A percentile compares a stretch with the other conserved stretches of the same genome.
phyloP scores from a whole-genome alignment of 92 coral and sea anemone genomes.

The Phenganax marumi region DNA sequence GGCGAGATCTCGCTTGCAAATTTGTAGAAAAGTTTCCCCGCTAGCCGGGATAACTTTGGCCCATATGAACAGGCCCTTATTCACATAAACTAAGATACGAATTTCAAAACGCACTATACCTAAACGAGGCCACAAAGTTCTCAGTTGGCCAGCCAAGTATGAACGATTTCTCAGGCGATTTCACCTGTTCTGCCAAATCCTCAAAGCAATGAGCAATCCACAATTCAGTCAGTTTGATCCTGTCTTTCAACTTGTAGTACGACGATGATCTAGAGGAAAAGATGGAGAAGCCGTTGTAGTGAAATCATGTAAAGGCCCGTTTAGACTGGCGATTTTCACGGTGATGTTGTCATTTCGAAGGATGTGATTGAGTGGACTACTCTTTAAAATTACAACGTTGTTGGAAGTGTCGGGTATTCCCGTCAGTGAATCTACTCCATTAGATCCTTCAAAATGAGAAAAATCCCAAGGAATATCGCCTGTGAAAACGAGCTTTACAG shows the following conservation, averaged over 20 bases:
- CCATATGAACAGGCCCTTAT: no score
- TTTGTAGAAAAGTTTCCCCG: no score
- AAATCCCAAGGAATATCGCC: no score
- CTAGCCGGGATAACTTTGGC: no score
- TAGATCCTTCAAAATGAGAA: no score
- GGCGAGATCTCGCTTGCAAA: neutral
- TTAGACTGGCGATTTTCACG: neutral
- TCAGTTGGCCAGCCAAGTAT: slow-evolving; percentile 99
- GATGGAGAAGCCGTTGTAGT: no score
- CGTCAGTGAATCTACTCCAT: no score
- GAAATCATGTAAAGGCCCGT: neutral
- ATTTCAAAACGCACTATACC: slow-evolving; percentile 48
- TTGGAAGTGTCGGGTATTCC: no score
- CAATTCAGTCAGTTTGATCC: slow-evolving; percentile 80
- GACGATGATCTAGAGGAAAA: slow-evolving; percentile 69
- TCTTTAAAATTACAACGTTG: no score
- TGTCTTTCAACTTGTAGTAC: slow-evolving; percentile 78
- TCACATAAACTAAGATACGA: no score
- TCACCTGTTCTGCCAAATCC: slow-evolving; percentile 77
- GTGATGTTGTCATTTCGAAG: neutral
- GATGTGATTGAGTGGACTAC: no score
- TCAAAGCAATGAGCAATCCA: slow-evolving; percentile 87
- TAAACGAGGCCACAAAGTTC: slow-evolving; percentile 80
- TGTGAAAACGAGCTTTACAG: no score
- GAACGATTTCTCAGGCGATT: slow-evolving; percentile 83